A percentile compares a stretch with the other conserved stretches of the same genome.
phyloP scores from a whole-genome alignment of 1,140 invertebrate species.

The Cylas formicarius region DNA sequence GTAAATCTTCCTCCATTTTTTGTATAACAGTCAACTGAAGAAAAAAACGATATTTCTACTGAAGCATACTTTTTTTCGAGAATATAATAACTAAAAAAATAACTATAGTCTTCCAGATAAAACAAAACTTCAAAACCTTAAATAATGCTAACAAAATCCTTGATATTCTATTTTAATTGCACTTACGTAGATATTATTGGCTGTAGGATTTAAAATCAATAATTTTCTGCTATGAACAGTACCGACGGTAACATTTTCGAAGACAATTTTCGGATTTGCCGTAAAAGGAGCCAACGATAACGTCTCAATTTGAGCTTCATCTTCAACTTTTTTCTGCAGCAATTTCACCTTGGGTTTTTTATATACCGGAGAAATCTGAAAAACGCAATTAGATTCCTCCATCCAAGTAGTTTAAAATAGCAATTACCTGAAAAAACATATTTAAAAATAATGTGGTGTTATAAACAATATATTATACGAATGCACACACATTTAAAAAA shows the following conservation, averaged over 20 bases:
- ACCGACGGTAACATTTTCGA: conserved; percentile 55
- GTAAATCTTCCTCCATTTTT: conserved; percentile 49
- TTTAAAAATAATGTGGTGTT: no score
- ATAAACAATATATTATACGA: no score
- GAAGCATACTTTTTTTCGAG: not conserved
- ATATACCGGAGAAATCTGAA: conserved; percentile 18
- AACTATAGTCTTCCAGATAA: conserved; percentile 2
- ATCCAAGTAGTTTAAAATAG: no score
- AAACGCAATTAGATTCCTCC: no score
- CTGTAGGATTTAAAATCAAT: conserved; percentile 51
- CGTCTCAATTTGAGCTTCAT: conserved; percentile 16
- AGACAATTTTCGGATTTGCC: conserved; percentile 52
- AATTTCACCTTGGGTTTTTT: conserved; percentile 9
- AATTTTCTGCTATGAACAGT: conserved; percentile 45
- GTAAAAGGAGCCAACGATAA: conserved; percentile 55
- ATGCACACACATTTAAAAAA: no score
- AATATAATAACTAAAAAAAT: conserved; percentile 6
- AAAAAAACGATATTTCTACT: conserved; percentile 6
- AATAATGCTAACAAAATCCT: not conserved
- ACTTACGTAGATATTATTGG: conserved; percentile 48
- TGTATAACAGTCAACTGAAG: conserved; percentile 55
- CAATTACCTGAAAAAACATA: not conserved
- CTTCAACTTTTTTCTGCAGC: conserved; percentile 3
- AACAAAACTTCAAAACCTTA: conserved; percentile 3
- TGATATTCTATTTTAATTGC: conserved; percentile 1